Conservation (phyloP, 2,888 invertebrate species). For the Synergus gifuensis region DNA sequence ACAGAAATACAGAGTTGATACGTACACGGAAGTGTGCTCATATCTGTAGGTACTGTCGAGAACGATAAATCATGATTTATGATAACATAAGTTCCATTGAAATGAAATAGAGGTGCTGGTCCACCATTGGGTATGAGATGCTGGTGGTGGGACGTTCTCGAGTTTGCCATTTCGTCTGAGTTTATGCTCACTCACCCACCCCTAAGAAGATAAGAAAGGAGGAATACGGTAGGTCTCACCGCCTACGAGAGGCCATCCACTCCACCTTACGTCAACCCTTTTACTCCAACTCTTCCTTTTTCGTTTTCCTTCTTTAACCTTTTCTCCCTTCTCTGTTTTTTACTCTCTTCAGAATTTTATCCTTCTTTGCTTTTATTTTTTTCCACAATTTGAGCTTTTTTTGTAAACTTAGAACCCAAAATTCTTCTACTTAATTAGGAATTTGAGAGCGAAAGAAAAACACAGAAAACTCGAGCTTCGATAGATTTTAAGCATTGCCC, state of each 20-base stretch:
- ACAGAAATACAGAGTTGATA: not conserved
- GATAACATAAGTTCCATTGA: slow-evolving; percentile 63
- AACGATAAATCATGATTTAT: slow-evolving; percentile 65
- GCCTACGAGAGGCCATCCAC: not conserved
- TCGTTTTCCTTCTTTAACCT: not conserved
- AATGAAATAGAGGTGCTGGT: slow-evolving; percentile 63
- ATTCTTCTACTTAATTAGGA: too few relatives aligned
- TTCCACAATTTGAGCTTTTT: too few relatives aligned
- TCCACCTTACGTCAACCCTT: not conserved
- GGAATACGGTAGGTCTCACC: slow-evolving; percentile 15
- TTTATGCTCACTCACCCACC: slow-evolving; percentile 51
- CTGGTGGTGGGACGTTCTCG: slow-evolving; percentile 43
- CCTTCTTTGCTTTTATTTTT: too few relatives aligned
- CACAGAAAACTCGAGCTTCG: too few relatives aligned
- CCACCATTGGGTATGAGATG: slow-evolving; percentile 58
- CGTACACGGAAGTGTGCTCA: slow-evolving; percentile 17
- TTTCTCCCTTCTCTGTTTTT: not conserved
- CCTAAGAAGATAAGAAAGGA: slow-evolving; percentile 5
- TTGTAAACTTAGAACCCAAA: too few relatives aligned
- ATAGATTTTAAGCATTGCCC: too few relatives aligned
- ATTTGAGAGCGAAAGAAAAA: too few relatives aligned
- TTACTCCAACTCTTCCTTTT: not conserved
- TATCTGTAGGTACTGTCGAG: slow-evolving; percentile 30
- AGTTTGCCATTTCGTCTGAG: slow-evolving; percentile 52
- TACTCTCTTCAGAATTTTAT: not conserved